Evolutionary conservation across 2,888 invertebrate species (phyloP), one percentile per base, ranked within the genome.

Genomic region (Amblyteles armatorius): DNA sequence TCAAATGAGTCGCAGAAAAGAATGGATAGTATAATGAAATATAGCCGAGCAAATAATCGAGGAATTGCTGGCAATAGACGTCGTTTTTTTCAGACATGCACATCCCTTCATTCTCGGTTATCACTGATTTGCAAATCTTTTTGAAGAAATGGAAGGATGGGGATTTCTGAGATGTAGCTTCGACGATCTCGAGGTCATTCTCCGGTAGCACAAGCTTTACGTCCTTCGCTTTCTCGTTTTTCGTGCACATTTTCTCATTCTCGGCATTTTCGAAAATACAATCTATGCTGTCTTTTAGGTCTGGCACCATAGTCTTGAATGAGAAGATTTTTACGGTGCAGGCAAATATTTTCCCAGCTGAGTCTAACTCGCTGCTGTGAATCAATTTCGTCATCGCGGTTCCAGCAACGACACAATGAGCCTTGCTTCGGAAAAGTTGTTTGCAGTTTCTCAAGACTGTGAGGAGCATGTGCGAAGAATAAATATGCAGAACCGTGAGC

Each of bases 401-500:
- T 44, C 19, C 60, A 1, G 60, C 33, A 2, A 73, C 16, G 29
- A n/a, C 36, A 4, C 57, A 33, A 11, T 44, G 55, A 26, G 33
- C 19, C 16, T 33, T 60, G n/a, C 44, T 55, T 2, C 16, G 13
- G 26, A 33, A 33, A 63, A 63, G 33, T n/a, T 22, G 19, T 22
- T 36, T 60, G 19, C 22, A 33, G 19, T 36, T 44, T 11, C 19
- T 22, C 6, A 19, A 19, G 0, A n/a, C 63, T 29, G 76, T 63
- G 48, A 65, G 44, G 2, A 63, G 19, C 13, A 76, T 40, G 40
- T 76, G 76, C 4, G 78, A 16, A 16, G 52, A 68, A 68, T 55
- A 78, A 33, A 68, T 19, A 13, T 78, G 78, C 36, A 78, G 7
- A n/a, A 68, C 68, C 19, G 68, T 78, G 33, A 50, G 16, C 1